phyloP scores from a whole-genome alignment of 2,113 vertebrate genomes.

The Macrotis lagotis region DNA sequence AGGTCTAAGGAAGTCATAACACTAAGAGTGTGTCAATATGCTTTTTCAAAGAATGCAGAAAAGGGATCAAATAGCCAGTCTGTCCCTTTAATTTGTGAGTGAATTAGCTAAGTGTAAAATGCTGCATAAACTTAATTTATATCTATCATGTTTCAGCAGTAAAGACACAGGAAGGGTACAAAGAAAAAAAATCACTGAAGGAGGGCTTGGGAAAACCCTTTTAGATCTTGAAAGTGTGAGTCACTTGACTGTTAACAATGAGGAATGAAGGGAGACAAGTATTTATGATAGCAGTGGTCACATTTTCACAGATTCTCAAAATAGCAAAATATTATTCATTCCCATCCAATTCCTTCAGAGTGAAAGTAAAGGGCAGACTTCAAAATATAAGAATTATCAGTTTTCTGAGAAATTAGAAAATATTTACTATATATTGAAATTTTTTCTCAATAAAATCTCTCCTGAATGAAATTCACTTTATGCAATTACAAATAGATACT shows the following conservation, averaged over 20 bases:
- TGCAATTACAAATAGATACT: constrained; percentile 2
- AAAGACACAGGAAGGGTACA: constrained; percentile 25
- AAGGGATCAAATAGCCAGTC: constrained; percentile 3
- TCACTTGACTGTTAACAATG: constrained; percentile 52
- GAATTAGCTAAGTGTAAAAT: constrained; percentile 22
- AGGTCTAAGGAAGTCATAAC: neutral
- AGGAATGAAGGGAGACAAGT: constrained; percentile 37
- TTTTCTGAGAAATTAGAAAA: constrained; percentile 21
- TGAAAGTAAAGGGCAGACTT: constrained; percentile 43
- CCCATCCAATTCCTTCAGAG: neutral
- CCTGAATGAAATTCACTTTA: constrained; percentile 28
- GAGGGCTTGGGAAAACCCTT: constrained; percentile 41
- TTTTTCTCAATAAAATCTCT: constrained; percentile 32
- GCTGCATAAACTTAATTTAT: neutral
- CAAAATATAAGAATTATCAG: constrained; percentile 22
- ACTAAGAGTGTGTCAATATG: neutral
- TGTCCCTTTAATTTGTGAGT: constrained; percentile 31
- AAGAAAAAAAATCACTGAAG: constrained; percentile 3
- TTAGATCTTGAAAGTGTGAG: constrained; percentile 52
- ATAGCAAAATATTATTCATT: constrained; percentile 64
- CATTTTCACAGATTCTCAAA: constrained; percentile 62
- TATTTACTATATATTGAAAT: constrained; percentile 2
- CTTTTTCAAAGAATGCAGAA: neutral
- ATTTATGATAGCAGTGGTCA: constrained; percentile 27
- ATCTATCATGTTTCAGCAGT: neutral